phyloP scores from a whole-genome alignment of 1,140 invertebrate species.

The Drosophila fuyamai region DNA sequence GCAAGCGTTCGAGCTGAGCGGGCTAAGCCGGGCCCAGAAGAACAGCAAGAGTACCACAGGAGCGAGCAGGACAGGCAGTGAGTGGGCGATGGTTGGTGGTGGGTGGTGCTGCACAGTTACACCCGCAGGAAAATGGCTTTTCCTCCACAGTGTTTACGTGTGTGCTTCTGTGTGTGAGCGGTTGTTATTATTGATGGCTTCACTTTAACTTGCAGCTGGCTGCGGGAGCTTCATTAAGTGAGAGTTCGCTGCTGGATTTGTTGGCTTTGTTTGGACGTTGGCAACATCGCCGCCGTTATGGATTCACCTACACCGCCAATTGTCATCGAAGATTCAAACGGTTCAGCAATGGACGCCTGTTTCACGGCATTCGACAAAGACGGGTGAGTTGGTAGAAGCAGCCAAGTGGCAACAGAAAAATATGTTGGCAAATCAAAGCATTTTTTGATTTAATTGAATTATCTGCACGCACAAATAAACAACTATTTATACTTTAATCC shows the following conservation, averaged over 20 bases:
- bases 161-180: constrained; percentile 37
- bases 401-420: neutral
- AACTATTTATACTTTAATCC: constrained; percentile 15
- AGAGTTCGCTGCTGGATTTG: constrained; percentile 51
- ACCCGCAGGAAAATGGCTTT: constrained; percentile 11
- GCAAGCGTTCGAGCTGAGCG: constrained; percentile 69
- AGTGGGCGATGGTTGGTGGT: constrained; percentile 3
- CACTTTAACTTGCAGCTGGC: constrained; percentile 76
- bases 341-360: constrained; percentile 92
- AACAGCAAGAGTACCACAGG: constrained; percentile 7
- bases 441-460: neutral
- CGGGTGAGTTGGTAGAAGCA: constrained; percentile 85
- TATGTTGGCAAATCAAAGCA: neutral
- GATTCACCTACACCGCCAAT: constrained; percentile 85
- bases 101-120: neutral
- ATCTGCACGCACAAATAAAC: neutral
- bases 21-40: constrained; percentile 54
- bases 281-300: constrained; percentile 77
- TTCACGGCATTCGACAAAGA: constrained; percentile 95
- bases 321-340: constrained; percentile 85
- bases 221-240: constrained; percentile 69
- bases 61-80: constrained; percentile 22
- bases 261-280: constrained; percentile 54
- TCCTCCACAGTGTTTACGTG: constrained; percentile 19
- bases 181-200: constrained; percentile 78